These are phyloP conservation scores for Grantiella picta DNA, from an alignment of 2,113 vertebrate species.

Conservation along the genomic window DNA sequence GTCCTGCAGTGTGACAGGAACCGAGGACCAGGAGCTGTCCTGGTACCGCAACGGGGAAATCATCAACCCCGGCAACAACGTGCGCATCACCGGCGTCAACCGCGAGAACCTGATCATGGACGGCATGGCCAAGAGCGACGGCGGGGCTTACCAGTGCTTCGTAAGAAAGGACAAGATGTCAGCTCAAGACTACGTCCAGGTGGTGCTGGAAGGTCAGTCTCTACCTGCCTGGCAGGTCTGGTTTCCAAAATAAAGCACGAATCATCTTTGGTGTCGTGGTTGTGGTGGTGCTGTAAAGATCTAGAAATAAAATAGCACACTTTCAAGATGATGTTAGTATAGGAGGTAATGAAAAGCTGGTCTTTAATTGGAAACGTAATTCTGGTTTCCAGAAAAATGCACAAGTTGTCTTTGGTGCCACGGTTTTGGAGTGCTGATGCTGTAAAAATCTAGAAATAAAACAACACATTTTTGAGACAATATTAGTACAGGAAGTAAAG, in stretches of 20 bases:
- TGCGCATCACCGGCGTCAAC: constrained; percentile 87
- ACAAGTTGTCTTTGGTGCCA: accelerated
- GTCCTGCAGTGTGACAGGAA: constrained; percentile 91
- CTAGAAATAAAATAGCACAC: accelerated
- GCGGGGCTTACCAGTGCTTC: constrained; percentile 97
- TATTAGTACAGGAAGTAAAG: too few species aligned
- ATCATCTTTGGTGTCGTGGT: accelerated
- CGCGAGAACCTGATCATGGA: constrained; percentile 95
- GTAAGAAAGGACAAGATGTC: constrained; percentile 94
- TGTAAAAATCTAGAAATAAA: background rate
- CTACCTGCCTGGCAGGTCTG: background rate
- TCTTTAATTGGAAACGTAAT: background rate
- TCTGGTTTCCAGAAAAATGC: too few species aligned
- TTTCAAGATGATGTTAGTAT: accelerated
- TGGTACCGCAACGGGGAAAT: constrained; percentile 97
- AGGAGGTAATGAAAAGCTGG: background rate
- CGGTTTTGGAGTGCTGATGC: accelerated
- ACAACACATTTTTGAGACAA: accelerated
- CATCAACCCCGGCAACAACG: constrained; percentile 89
- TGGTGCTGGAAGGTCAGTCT: constrained; percentile 92
- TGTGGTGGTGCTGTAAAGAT: accelerated
- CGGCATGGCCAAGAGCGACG: constrained; percentile 96
- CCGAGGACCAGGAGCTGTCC: constrained; percentile 91
- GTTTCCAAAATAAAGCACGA: accelerated
- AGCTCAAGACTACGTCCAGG: constrained; percentile 94